Evolutionary conservation across 2,113 vertebrate species (phyloP).

Genomic region (Brachyistius frenatus): DNA sequence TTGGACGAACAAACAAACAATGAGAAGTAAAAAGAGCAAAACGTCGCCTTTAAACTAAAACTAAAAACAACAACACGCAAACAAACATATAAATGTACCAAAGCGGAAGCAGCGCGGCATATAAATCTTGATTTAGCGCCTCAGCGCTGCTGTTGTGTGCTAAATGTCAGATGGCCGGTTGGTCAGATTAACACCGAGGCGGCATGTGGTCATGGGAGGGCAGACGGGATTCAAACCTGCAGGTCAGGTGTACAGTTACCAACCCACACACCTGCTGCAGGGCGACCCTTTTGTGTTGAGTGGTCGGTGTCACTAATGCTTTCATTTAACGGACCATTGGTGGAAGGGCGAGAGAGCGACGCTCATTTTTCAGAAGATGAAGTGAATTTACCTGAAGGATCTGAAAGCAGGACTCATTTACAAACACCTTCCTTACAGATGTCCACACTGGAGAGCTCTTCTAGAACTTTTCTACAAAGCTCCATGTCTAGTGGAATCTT

Average conservation of each 20-base stretch:
- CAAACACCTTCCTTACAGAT: no score
- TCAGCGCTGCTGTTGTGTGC: not conserved
- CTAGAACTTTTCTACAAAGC: no score
- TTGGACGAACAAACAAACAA: not conserved
- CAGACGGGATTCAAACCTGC: slow-evolving; percentile 34
- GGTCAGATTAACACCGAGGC: slow-evolving; percentile 53
- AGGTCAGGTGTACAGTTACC: slow-evolving; percentile 49
- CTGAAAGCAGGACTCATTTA: no score
- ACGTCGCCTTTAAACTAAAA: no score
- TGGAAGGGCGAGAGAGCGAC: not conserved
- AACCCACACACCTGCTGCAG: slow-evolving; percentile 36
- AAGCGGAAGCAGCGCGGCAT: not conserved
- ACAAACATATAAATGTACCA: no score
- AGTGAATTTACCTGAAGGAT: no score
- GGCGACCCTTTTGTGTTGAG: slow-evolving; percentile 16
- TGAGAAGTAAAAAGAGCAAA: not conserved
- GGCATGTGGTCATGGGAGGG: slow-evolving; percentile 36
- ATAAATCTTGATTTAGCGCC: not conserved
- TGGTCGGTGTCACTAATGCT: not conserved
- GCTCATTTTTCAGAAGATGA: no score
- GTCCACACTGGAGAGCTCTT: no score
- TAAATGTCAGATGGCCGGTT: slow-evolving; percentile 59
- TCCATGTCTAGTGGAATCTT: no score
- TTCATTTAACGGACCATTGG: not conserved
- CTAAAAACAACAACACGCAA: no score